Conservation (phyloP, 2,888 invertebrate species). For the Protonemura montana region DNA sequence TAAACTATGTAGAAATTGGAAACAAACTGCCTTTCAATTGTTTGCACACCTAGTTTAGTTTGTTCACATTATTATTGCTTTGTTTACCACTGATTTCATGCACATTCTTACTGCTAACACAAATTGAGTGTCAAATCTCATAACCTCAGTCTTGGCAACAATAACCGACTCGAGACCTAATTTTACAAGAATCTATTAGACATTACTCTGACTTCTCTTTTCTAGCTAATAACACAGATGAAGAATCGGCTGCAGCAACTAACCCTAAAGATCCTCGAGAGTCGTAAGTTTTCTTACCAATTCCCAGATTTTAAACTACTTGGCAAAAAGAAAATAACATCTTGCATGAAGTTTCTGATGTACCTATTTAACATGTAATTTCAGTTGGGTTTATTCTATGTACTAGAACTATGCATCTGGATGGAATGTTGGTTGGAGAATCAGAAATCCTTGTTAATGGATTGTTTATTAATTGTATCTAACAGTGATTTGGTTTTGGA, state of each 20-base stretch:
- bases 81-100: background rate
- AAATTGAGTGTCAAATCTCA: too few relatives aligned
- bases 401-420: background rate
- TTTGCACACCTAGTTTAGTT: background rate
- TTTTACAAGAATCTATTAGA: too few relatives aligned
- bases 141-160: too few relatives aligned
- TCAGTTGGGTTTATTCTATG: background rate
- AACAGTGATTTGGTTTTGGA: background rate
- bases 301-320: background rate
- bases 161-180: too few relatives aligned
- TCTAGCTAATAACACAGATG: background rate
- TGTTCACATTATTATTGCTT: background rate
- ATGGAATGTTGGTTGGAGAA: background rate
- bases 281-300: background rate
- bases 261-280: background rate
- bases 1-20: conserved; percentile 9
- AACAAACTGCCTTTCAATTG: background rate
- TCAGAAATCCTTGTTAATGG: background rate
- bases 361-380: background rate
- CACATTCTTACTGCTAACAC: too few relatives aligned
- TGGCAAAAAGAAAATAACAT: too few relatives aligned
- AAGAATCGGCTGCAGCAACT: background rate
- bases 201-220: background rate
- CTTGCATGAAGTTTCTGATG: background rate
- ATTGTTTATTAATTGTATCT: background rate